Conservation (phyloP, 2,113 vertebrate species). For the Trinectes maculatus region DNA sequence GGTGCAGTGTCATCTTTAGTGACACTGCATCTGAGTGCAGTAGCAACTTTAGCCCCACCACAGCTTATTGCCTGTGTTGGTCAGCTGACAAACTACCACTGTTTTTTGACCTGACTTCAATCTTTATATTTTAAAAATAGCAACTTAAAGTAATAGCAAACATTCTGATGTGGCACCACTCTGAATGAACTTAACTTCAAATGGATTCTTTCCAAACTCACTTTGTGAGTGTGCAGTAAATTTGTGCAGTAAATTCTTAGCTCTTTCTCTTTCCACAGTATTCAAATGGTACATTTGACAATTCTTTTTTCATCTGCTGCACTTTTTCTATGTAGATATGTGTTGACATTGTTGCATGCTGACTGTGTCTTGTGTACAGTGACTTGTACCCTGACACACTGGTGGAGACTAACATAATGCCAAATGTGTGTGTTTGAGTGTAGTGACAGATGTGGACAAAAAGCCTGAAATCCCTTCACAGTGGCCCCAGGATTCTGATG, state of each 20-base stretch:
- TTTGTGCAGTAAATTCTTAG: neutral
- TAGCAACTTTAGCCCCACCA: no score
- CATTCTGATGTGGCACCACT: neutral
- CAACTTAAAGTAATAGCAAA: no score
- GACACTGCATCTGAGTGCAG: no score
- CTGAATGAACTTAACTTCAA: neutral
- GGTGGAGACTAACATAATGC: neutral
- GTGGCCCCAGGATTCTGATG: slow-evolving; percentile 10
- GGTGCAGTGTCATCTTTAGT: no score
- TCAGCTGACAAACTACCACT: no score
- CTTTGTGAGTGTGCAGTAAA: no score
- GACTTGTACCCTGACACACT: neutral
- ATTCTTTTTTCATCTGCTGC: neutral
- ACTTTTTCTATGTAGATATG: neutral
- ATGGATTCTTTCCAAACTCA: neutral
- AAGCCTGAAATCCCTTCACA: neutral
- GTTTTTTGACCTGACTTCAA: no score
- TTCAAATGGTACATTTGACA: neutral
- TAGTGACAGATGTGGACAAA: neutral
- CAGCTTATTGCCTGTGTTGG: no score
- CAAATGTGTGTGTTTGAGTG: slow-evolving; percentile 11
- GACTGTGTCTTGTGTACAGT: slow-evolving; percentile 26
- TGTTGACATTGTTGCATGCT: slow-evolving; percentile 24
- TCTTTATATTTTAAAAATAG: no score
- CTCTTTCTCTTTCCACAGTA: neutral